Evolutionary conservation across 2,113 vertebrate genomes (phyloP), one percentile per base, ranked within the genome.

Genomic region (Syrrhaptes paradoxus): DNA sequence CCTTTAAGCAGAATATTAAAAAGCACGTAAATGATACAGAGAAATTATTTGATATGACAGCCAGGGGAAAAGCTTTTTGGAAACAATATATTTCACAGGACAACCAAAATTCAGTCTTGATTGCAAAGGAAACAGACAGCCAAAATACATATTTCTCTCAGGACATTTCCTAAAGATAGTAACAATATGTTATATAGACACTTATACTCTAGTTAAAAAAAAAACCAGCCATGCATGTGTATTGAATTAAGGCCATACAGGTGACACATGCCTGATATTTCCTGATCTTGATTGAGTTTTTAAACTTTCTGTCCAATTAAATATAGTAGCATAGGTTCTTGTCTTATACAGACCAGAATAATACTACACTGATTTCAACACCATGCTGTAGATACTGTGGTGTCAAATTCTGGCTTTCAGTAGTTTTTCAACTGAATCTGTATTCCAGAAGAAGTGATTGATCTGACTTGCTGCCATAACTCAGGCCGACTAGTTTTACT

Each of bases 241-340:
- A 48, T 82, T 76, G 75, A 85, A 85, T 96, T 83, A 93, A 95
- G 71, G 18, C 43, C 31, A 20, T 68, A 62, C 4, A 71, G 51
- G 58, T 89, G 75, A 82, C 48, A 79, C 85, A 76, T 74, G 48
- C 70, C 57, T 93, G 85, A n/a, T 83, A 83, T 31, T 94, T 95
- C 87, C 63, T 91, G 48, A 73, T 94, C 67, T 70, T 83, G 55
- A 74, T 19, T 70, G 81, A 76, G 46, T 80, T 88, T 87, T 88
- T 73, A 88, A 88, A 84, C 29, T 90, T 85, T 41, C 46, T 62
- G 63, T 93, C 72, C 82, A 84, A 67, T 91, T 91, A 91, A 89
- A 43, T 93, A 52, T n/a, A 90, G 67, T 74, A 66, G 52, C 48
- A 17, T n/a, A 52, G 36, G 32, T 85, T 85, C 67, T 85, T 85